These are phyloP conservation scores for Pipa parva DNA, from an alignment of 2,113 vertebrate genomes.

Conservation along the genomic window DNA sequence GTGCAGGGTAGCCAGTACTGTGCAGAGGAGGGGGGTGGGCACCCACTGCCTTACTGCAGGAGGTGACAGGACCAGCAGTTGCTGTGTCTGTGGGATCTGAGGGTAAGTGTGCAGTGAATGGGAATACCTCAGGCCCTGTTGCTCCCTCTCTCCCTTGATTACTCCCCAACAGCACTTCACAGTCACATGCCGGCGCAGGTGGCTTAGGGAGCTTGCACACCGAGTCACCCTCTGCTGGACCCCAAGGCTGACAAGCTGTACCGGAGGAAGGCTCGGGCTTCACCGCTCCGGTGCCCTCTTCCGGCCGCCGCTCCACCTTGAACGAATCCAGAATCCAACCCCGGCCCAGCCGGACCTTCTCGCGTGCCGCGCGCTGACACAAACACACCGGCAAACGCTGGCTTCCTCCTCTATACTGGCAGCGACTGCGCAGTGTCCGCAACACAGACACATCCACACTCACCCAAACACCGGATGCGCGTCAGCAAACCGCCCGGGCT, in stretches of 20 bases:
- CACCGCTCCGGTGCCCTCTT: slow-evolving; percentile 26
- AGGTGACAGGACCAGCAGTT: not conserved
- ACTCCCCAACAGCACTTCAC: not conserved
- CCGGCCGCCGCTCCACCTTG: slow-evolving; percentile 26
- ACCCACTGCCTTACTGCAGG: not conserved
- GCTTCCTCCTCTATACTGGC: not conserved
- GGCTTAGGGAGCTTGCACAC: not conserved
- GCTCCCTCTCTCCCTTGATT: too few relatives aligned
- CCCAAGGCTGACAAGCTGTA: not conserved
- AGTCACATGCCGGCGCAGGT: not conserved
- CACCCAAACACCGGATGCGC: slow-evolving; percentile 10
- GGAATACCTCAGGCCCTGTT: not conserved
- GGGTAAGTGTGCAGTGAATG: not conserved
- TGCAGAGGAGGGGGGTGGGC: not conserved
- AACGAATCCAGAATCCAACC: slow-evolving; percentile 37
- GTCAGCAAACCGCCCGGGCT: slow-evolving; percentile 12
- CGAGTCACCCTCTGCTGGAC: not conserved
- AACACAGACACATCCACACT: not conserved
- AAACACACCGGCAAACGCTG: not conserved
- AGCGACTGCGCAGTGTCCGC: slow-evolving; percentile 13
- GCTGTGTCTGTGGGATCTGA: not conserved
- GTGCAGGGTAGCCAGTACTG: not conserved
- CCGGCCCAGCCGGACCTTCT: slow-evolving; percentile 27
- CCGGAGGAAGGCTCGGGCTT: slow-evolving; percentile 18
- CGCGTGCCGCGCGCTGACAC: not conserved